Percentiles rank a stretch among this genome's conserved stretches.
Conservation (phyloP, 2,113 vertebrate genomes). For the Crotalus viridis region DNA sequence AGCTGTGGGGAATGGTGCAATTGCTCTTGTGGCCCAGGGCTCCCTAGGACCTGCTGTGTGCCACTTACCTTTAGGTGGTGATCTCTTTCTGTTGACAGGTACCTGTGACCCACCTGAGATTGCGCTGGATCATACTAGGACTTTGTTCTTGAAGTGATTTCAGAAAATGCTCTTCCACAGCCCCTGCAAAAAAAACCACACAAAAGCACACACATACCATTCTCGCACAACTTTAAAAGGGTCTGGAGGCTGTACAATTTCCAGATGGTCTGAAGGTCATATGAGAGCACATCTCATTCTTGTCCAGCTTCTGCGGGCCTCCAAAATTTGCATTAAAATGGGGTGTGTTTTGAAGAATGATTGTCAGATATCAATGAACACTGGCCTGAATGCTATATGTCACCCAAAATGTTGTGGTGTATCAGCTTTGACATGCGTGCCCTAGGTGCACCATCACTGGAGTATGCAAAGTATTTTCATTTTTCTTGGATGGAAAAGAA, state of each 20-base stretch:
- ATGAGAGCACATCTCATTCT: not conserved
- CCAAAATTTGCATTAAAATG: not conserved
- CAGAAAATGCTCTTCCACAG: not conserved
- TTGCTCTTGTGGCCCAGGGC: not conserved
- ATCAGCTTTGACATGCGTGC: not conserved
- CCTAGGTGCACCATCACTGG: not conserved
- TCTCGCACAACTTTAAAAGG: not conserved
- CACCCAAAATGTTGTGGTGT: not conserved
- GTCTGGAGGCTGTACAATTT: not conserved
- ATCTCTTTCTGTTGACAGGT: not conserved
- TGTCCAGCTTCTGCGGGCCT: not conserved
- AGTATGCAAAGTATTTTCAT: not conserved
- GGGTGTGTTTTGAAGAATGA: not conserved
- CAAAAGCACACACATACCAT: not conserved
- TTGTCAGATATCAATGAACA: not conserved
- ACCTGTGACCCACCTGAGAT: too few species aligned
- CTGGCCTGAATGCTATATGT: not conserved
- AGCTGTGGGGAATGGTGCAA: not conserved
- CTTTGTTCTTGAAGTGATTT: not conserved
- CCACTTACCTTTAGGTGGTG: not conserved
- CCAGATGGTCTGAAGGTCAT: not conserved
- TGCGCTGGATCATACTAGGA: not conserved
- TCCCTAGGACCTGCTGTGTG: not conserved
- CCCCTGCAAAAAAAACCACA: not conserved
- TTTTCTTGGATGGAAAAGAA: not conserved